A percentile compares a stretch with the other conserved stretches of the same genome.
Conservation (phyloP, 2,797 vertebrate species). For the Microctenopoma lineatum region DNA sequence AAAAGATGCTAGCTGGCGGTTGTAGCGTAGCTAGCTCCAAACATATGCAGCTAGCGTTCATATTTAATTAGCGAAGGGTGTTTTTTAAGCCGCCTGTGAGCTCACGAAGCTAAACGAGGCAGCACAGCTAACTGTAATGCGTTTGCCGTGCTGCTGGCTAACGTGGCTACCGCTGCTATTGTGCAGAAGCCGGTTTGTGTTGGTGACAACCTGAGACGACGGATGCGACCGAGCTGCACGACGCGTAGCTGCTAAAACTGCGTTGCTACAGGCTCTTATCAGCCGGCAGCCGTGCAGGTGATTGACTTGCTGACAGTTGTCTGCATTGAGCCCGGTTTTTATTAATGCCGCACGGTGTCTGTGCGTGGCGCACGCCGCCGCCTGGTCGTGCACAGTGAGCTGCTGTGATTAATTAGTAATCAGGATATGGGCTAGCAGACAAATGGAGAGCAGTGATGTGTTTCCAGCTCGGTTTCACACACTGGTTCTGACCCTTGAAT, state of each 20-base stretch:
- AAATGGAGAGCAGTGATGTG: constrained; percentile 28
- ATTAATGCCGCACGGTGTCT: constrained; percentile 50
- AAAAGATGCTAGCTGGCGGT: constrained; percentile 50
- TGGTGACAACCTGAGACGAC: constrained; percentile 23
- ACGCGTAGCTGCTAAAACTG: constrained; percentile 16
- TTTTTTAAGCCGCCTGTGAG: constrained; percentile 60
- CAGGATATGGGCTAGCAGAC: constrained; percentile 20
- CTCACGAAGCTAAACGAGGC: constrained; percentile 44
- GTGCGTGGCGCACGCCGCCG: constrained; percentile 38
- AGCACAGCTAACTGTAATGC: constrained; percentile 70
- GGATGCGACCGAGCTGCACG: constrained; percentile 17
- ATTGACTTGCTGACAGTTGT: constrained; percentile 53
- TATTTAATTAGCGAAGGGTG: constrained; percentile 57
- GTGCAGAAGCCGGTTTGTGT: constrained; percentile 31
- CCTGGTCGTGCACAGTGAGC: constrained; percentile 46
- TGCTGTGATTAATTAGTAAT: constrained; percentile 72
- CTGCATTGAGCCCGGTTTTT: constrained; percentile 45
- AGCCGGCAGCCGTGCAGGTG: constrained; percentile 49
- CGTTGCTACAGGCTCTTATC: constrained; percentile 37
- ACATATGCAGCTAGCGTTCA: constrained; percentile 47
- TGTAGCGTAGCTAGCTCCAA: constrained; percentile 48
- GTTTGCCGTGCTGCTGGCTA: constrained; percentile 57
- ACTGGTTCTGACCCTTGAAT: constrained; percentile 18
- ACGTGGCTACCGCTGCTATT: constrained; percentile 38
- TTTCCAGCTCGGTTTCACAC: constrained; percentile 12